Evolutionary conservation across 2,113 vertebrate genomes (phyloP), one percentile per base, ranked within the genome.

Genomic region (Excalfactoria chinensis): DNA sequence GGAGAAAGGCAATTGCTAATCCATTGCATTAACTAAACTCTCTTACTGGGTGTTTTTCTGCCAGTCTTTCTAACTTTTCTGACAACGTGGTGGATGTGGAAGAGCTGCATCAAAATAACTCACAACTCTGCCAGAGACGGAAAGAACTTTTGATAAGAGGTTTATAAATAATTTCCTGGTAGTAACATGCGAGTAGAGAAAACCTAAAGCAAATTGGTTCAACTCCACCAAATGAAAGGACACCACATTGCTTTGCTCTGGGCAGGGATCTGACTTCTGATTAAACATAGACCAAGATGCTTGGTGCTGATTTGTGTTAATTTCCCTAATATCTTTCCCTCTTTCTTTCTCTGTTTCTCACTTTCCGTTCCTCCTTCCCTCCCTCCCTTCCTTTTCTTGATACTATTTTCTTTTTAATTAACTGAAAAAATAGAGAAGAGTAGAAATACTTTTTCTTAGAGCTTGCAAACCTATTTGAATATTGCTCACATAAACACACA

Each of bases 1-100:
- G 37, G 37, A 37, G n/a, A n/a, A 89, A 85, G 40, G 15, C 49
- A n/a, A 37, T 64, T 5, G 7, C 41, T 85, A 93, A 92, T 93
- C 77, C 71, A 95, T 90, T 96, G 80, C 77, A 77, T 90, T 95
- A 95, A 97, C 94, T 70, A 88, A 80, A 92, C 78, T 89, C 62
- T 78, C 88, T 89, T 70, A 81, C 68, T 94, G 90, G 90, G 26
- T 62, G 35, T 74, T 96, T 95, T 93, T 88, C 71, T 88, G 82
- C 58, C 82, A 62, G 14, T 88, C 82, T 86, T 92, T 64, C 51
- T 62, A 78, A 93, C 69, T 95, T 92, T 96, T 89, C 86, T 55
- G 59, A 81, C 81, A 71, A 79, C 58, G 22, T n/a, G 35, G 30
- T 63, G 72, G 69, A 90, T 46, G 37, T 1, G 5, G 74, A 74